Evolutionary conservation across 92 coral and sea anemone genomes (phyloP), one percentile per base, ranked within the genome.

Genomic region (Phenganax stokvisi): DNA sequence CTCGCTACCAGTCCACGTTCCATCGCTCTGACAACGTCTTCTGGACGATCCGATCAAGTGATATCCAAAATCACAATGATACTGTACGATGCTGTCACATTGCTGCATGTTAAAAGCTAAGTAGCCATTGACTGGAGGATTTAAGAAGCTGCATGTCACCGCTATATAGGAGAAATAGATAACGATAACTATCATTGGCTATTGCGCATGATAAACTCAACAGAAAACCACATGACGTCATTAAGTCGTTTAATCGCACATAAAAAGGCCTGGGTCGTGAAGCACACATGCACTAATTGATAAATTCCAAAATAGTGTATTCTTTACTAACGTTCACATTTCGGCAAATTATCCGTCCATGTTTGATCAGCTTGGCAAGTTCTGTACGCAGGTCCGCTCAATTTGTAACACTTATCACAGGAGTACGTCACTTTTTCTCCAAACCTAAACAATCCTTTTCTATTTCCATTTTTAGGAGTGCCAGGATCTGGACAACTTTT

Each of bases 21-120:
- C 67, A 58, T 76, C 47, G 9, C 67, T 53, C 51, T 76, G 81
- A 58, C 81, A 76, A 20, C 51, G 67, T 57, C 81, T 76, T 30
- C 47, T 56, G 52, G 54, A 13, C 6, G 81, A 63, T 44, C 81
- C 81, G 29, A 57, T 57, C 69, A 76, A 47, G 2, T 76, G 29
- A 55, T 57, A 76, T 52, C 70, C 37, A 64, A 20, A 28, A 64
- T 64, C 70, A 64, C 70, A 64, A 25, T 64, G 70, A 25, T 64
- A 64, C 12, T 64, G 44, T 20, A 64, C 70, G 30, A 64, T 17
- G 12, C 70, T 64, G 30, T 64, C 12, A 28, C 70, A 64, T 11
- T 64, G 70, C 3, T 64, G 31, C 9, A 37, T 17, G 70, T 64
- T 64, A 0, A 44, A 64, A 7, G 70, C 30, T 44, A 64, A 44